These are phyloP conservation scores for Xylota segnis DNA, from an alignment of 2,888 invertebrate species.

Conservation along the genomic window DNA sequence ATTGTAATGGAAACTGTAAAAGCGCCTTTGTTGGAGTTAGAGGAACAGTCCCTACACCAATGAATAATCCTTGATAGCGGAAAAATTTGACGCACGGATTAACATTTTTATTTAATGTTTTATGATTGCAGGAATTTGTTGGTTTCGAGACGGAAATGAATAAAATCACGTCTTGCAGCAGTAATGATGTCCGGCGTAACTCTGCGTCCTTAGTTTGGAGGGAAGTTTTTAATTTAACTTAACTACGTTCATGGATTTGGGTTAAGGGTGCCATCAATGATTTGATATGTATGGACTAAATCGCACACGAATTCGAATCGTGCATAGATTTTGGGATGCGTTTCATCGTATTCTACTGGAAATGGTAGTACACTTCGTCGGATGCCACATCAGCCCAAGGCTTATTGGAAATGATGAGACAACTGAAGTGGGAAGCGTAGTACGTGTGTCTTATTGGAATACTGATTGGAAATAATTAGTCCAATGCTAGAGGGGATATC, in stretches of 20 bases:
- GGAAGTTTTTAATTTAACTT: constrained; percentile 1
- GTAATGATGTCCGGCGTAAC: constrained; percentile 14
- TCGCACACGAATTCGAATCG: not conserved
- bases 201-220: constrained; percentile 8
- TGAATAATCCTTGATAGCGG: constrained; percentile 3
- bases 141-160: constrained; percentile 5
- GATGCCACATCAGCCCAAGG: too few relatives aligned
- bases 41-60: not conserved
- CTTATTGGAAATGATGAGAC: too few relatives aligned
- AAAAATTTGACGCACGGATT: constrained; percentile 16
- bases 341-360: too few relatives aligned
- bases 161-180: constrained; percentile 9
- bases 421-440: too few relatives aligned
- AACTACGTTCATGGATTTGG: not conserved
- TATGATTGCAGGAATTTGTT: constrained; percentile 11
- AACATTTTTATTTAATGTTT: constrained; percentile 20
- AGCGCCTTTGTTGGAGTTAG: constrained; percentile 1
- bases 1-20: constrained; percentile 8
- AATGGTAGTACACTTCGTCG: too few relatives aligned
- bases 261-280: not conserved
- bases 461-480: too few relatives aligned
- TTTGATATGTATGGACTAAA: not conserved
- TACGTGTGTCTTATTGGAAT: too few relatives aligned
- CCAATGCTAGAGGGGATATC: too few relatives aligned
- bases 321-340: not conserved